Evolutionary conservation across 2,113 vertebrate species (phyloP).

Genomic region (Tor tambroides): DNA sequence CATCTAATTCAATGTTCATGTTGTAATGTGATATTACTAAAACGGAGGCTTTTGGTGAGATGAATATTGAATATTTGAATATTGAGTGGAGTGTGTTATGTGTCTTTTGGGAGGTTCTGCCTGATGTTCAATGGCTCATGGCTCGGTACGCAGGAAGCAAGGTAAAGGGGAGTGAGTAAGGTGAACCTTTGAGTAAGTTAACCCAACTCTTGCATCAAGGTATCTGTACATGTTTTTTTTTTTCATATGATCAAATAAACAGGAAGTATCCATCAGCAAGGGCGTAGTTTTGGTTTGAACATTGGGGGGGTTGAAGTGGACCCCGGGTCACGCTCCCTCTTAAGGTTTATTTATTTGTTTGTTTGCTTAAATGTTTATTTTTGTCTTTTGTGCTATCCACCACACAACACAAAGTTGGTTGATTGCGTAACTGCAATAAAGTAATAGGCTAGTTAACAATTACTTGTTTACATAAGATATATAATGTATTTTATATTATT

Average conservation of each 20-base stretch:
- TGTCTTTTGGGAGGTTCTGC: constrained; percentile 12
- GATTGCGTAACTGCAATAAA: too few relatives aligned
- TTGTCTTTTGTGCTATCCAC: too few relatives aligned
- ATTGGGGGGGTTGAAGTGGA: too few relatives aligned
- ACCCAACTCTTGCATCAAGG: background rate
- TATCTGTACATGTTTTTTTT: background rate
- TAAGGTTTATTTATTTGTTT: too few relatives aligned
- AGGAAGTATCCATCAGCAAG: background rate
- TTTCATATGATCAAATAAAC: background rate
- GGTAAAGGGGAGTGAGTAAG: background rate
- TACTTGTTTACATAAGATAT: too few relatives aligned
- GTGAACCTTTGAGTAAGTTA: background rate
- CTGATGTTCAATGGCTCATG: background rate
- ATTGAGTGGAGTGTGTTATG: constrained; percentile 32
- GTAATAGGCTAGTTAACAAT: too few relatives aligned
- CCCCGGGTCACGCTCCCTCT: too few relatives aligned
- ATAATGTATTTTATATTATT: too few relatives aligned
- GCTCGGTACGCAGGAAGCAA: background rate
- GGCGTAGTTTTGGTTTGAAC: too few relatives aligned
- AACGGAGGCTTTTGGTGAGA: constrained; percentile 29
- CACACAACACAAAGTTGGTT: too few relatives aligned
- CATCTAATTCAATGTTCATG: constrained; percentile 49
- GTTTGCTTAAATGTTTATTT: too few relatives aligned
- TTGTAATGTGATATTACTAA: constrained; percentile 28
- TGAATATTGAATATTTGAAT: constrained; percentile 36